phyloP scores from a whole-genome alignment of 2,888 invertebrate genomes.

The Hyposoter didymator region DNA sequence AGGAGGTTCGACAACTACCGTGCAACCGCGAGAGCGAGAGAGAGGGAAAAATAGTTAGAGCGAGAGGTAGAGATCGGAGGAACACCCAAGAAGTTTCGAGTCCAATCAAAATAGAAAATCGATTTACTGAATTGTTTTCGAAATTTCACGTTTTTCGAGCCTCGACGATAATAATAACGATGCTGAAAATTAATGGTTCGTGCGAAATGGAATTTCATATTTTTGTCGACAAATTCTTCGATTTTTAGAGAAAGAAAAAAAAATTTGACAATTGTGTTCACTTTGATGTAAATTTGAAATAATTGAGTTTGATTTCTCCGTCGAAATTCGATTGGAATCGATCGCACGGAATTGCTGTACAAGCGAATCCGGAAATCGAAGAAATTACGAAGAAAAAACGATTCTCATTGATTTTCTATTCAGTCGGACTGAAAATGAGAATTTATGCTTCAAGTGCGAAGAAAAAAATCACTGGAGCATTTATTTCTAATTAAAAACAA shows the following conservation, averaged over 20 bases:
- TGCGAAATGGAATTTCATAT: neutral
- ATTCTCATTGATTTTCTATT: neutral
- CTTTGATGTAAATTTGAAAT: neutral
- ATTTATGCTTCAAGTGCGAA: conserved; percentile 16
- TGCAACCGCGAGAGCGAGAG: neutral
- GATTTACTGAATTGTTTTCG: neutral
- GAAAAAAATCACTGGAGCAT: conserved; percentile 56
- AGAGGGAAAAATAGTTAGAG: neutral
- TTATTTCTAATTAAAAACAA: conserved; percentile 59
- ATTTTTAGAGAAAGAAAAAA: neutral
- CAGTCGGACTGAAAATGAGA: neutral
- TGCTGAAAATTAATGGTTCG: neutral
- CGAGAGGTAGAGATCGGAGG: neutral
- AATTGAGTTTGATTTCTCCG: neutral
- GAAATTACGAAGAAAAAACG: neutral
- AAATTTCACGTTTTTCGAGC: neutral
- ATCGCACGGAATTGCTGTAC: neutral
- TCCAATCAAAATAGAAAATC: neutral
- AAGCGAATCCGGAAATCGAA: neutral
- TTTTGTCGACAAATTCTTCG: neutral
- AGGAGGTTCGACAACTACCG: neutral
- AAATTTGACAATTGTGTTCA: too few species aligned
- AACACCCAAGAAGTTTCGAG: neutral
- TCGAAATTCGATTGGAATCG: neutral
- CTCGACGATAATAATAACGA: neutral